A percentile compares a stretch with the other conserved stretches of the same genome.
Conservation (phyloP, 2,113 vertebrate species). For the Pteruthius melanotis region DNA sequence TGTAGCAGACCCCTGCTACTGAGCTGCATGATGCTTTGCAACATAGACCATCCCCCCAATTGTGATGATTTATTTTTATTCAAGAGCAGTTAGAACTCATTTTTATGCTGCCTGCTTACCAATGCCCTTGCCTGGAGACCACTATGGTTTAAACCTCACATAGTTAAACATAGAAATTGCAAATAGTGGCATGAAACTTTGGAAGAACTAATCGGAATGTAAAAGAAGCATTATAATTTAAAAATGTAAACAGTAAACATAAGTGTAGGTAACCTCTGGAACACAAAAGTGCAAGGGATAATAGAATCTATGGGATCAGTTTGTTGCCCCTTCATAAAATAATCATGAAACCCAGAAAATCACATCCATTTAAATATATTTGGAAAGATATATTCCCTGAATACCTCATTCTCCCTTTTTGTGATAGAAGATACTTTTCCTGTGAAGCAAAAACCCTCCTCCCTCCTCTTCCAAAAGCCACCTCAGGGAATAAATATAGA, state of each 20-base stretch:
- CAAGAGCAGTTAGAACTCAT: slow-evolving; percentile 20
- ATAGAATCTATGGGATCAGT: neutral
- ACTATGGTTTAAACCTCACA: neutral
- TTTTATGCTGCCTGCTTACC: slow-evolving; percentile 9
- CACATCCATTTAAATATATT: neutral
- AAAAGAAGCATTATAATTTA: neutral
- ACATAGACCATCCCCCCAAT: slow-evolving; percentile 1
- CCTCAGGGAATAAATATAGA: neutral
- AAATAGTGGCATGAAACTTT: neutral
- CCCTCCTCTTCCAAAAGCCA: neutral
- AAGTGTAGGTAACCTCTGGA: neutral
- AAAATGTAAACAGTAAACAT: neutral
- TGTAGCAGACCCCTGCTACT: neutral
- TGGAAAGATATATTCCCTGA: neutral
- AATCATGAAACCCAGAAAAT: neutral
- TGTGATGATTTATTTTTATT: slow-evolving; percentile 47
- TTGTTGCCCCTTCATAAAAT: neutral
- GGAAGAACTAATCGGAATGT: neutral
- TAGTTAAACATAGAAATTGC: neutral
- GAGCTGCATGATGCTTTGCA: neutral
- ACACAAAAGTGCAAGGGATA: neutral
- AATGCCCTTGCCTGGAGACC: neutral
- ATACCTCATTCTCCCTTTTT: neutral
- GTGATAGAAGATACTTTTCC: neutral
- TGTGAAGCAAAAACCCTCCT: neutral